A percentile compares a stretch with the other conserved stretches of the same genome.
These are phyloP conservation scores for Odontomachus brunneus DNA, from an alignment of 1,140 invertebrate genomes.

Conservation along the genomic window DNA sequence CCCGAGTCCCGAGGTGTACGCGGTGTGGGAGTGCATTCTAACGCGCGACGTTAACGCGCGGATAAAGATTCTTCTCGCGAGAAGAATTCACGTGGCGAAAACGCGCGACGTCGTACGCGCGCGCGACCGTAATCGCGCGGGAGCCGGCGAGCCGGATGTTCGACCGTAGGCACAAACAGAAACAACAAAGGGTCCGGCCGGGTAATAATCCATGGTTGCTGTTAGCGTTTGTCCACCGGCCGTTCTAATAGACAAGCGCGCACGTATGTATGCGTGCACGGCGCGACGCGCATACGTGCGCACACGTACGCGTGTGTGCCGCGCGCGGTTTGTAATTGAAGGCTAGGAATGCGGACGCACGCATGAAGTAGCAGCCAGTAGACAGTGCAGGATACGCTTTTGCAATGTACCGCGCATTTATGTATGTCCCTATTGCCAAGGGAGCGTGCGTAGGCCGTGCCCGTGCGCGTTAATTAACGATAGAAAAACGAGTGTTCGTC, in stretches of 20 bases:
- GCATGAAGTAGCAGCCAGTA: conserved; percentile 76
- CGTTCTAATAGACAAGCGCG: conserved; percentile 78
- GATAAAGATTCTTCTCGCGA: conserved; percentile 22
- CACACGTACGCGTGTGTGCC: neutral
- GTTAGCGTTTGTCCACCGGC: conserved; percentile 69
- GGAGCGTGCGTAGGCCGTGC: conserved; percentile 12
- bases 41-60: neutral
- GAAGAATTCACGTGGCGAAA: conserved; percentile 14
- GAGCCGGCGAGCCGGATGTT: neutral
- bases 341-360: conserved; percentile 81
- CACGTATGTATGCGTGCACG: conserved; percentile 38
- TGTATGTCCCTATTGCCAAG: conserved; percentile 54
- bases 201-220: conserved; percentile 70
- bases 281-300: conserved; percentile 13
- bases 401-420: conserved; percentile 52
- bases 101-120: neutral
- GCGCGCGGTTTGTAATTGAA: conserved; percentile 73
- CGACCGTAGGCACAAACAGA: conserved; percentile 22
- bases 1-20: too few relatives aligned
- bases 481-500: conserved; percentile 54
- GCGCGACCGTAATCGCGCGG: neutral
- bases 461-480: conserved; percentile 57
- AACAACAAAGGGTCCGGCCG: conserved; percentile 67
- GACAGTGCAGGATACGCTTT: conserved; percentile 64
- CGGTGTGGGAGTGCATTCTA: too few relatives aligned